Conservation (phyloP, 2,888 invertebrate species). For the Eudemis profundana region DNA sequence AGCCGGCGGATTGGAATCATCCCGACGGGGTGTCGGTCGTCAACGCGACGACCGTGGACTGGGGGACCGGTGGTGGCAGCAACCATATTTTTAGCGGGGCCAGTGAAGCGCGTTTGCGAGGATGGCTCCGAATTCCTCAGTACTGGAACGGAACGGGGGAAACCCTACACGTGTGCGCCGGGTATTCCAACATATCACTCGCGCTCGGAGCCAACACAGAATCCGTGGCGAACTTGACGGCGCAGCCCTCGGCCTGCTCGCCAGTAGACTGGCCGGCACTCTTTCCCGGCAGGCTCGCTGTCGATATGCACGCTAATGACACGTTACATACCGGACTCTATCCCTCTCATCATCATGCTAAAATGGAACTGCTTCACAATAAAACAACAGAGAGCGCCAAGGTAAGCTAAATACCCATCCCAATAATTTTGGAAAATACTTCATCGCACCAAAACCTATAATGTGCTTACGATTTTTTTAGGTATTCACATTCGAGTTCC, state of each 20-base stretch:
- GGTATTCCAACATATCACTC: slow-evolving; percentile 90
- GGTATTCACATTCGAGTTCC: slow-evolving; percentile 94
- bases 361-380: slow-evolving; percentile 93
- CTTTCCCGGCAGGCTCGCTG: slow-evolving; percentile 86
- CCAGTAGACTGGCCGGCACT: slow-evolving; percentile 88
- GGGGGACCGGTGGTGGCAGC: slow-evolving; percentile 89
- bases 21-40: slow-evolving; percentile 95
- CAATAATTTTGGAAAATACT: not conserved
- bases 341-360: slow-evolving; percentile 89
- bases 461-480: slow-evolving; percentile 57
- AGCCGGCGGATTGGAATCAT: slow-evolving; percentile 94
- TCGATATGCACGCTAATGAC: slow-evolving; percentile 89
- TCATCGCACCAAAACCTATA: not conserved
- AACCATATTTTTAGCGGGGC: slow-evolving; percentile 88
- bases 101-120: slow-evolving; percentile 91
- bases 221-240: slow-evolving; percentile 87
- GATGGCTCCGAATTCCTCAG: slow-evolving; percentile 92
- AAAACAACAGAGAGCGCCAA: slow-evolving; percentile 90
- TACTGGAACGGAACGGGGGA: slow-evolving; percentile 89
- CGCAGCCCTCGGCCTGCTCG: slow-evolving; percentile 89
- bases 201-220: slow-evolving; percentile 79
- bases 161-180: slow-evolving; percentile 91
- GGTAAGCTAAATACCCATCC: slow-evolving; percentile 61
- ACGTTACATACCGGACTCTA: slow-evolving; percentile 84
- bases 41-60: slow-evolving; percentile 93